A percentile compares a stretch with the other conserved stretches of the same genome.
phyloP scores from a whole-genome alignment of 2,113 vertebrate genomes.

The Perca flavescens region DNA sequence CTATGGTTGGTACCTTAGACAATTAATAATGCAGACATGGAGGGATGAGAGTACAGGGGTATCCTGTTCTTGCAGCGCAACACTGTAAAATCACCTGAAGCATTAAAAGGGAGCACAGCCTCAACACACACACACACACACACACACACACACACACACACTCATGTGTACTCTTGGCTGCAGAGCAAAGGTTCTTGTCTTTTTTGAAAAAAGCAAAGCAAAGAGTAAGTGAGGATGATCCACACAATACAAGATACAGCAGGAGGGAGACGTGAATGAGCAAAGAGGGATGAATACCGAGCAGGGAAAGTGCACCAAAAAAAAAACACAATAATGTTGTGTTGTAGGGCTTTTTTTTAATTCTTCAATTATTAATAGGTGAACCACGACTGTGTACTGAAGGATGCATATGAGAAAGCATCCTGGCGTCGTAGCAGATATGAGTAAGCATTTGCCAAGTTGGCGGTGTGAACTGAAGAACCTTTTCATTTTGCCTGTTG shows the following conservation, averaged over 20 bases:
- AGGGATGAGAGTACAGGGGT: constrained; percentile 58
- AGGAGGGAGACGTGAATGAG: constrained; percentile 25
- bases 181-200: constrained; percentile 27
- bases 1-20: constrained; percentile 64
- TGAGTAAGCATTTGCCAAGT: constrained; percentile 76
- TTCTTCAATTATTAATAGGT: constrained; percentile 80
- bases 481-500: constrained; percentile 46
- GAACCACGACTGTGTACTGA: constrained; percentile 56
- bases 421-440: constrained; percentile 75
- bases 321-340: too few relatives aligned
- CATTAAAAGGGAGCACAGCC: constrained; percentile 38
- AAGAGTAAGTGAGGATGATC: constrained; percentile 36
- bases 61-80: constrained; percentile 61
- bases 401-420: constrained; percentile 64
- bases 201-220: constrained; percentile 5
- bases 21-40: constrained; percentile 80
- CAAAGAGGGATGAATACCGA: constrained; percentile 32
- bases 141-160: constrained; percentile 16
- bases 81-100: constrained; percentile 69
- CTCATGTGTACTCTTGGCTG: constrained; percentile 27
- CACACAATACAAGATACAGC: constrained; percentile 15
- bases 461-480: constrained; percentile 63
- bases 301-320: constrained; percentile 20
- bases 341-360: too few relatives aligned
- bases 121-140: constrained; percentile 14